Conservation (phyloP, 2,888 invertebrate species). For the Nycteola revayana region DNA sequence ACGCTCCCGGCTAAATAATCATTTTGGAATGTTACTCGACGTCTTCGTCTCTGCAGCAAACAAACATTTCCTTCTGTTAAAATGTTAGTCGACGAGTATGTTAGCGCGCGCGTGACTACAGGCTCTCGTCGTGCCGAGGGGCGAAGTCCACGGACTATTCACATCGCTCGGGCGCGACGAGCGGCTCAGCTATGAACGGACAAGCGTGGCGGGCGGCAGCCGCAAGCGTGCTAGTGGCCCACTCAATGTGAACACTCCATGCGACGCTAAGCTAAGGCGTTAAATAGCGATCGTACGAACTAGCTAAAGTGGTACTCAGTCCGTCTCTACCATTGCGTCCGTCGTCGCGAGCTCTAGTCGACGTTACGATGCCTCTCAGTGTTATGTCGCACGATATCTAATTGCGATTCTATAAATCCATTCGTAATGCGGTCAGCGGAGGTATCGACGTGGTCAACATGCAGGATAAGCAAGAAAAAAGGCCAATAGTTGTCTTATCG, state of each 20-base stretch:
- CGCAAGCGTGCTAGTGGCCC: constrained; percentile 8
- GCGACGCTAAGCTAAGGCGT: constrained; percentile 30
- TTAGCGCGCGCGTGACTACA: constrained; percentile 7
- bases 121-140: constrained; percentile 24
- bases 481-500: constrained; percentile 69
- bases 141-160: constrained; percentile 25
- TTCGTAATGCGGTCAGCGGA: constrained; percentile 31
- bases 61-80: constrained; percentile 65
- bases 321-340: constrained; percentile 24
- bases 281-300: constrained; percentile 36
- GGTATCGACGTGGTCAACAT: constrained; percentile 54
- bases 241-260: constrained; percentile 28
- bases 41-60: constrained; percentile 79
- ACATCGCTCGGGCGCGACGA: constrained; percentile 25
- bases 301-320: constrained; percentile 35
- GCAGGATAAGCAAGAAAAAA: constrained; percentile 78
- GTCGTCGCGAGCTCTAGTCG: constrained; percentile 27
- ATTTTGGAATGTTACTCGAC: constrained; percentile 77
- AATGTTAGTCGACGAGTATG: constrained; percentile 51
- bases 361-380: constrained; percentile 27
- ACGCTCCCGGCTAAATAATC: constrained; percentile 55
- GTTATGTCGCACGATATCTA: constrained; percentile 22
- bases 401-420: constrained; percentile 29
- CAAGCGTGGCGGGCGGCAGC: constrained; percentile 19
- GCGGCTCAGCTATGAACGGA: constrained; percentile 27